Base-by-base conservation (phyloP, 2,888 invertebrate genomes). In the Loripinus fragilis region DNA sequence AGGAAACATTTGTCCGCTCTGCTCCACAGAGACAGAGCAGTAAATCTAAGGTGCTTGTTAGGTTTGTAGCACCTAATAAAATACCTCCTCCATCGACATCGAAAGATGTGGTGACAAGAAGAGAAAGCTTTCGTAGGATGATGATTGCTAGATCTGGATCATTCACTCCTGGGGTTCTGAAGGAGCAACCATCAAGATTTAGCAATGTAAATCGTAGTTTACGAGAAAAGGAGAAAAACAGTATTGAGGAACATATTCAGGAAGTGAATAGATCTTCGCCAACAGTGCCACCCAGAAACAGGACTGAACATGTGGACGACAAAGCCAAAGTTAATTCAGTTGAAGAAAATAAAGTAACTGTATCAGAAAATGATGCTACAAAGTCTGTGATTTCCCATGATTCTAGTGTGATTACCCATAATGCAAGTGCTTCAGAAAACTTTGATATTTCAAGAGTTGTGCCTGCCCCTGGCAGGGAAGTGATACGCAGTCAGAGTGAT, bases 121-220 rank as follows among this genome's bases (percentile, higher is more conserved):
- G 90, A 45, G 91, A 91, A 82, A 91, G 91, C 69, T 91, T 91
- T 74, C 81, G 90, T 0, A 80, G 90, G 28, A 86, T 90, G 87
- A 88, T 89, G 89, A 91, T 91, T 41, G 90, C 90, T 23, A 85
- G 89, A 55, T 85, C 89, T 25, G 86, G 87, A 7, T 87, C 87
- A 41, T 83, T 83, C 42, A 86, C 85, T n/a, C 86, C 86, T 0
- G 85, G 80, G 41, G 78, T 80, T 0, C 45, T 85, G 23, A 76
- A 76, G 38, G 76, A 75, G 64, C 76, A 81, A 60, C 76, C 80
- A 7, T 71, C 76, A 69, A 70, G 81, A 55, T 30, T 78, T 28
- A 73, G 28, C 23, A 74, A 60, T 66, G 52, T 72, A 3, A 84
- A 84, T 60, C 70, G 84, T 69, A 81, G 81, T 74, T 74, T 84